Evolutionary conservation across 2,113 vertebrate genomes (phyloP).

Genomic region (Tenrec ecaudatus): DNA sequence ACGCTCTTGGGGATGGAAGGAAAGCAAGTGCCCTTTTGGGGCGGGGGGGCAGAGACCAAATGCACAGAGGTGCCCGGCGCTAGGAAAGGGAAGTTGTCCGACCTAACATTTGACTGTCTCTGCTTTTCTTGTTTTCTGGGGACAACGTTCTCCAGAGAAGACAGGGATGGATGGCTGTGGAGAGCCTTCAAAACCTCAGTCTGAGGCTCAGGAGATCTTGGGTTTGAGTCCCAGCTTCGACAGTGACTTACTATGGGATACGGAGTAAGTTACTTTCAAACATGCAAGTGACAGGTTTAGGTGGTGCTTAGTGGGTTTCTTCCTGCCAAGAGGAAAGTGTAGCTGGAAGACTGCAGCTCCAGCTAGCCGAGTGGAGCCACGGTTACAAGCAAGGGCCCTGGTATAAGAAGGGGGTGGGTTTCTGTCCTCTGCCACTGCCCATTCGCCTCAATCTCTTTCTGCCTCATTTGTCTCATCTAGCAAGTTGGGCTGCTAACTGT

Average conservation of each 20-base stretch:
- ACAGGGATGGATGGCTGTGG: not conserved
- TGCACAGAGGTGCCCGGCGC: not conserved
- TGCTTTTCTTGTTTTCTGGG: not conserved
- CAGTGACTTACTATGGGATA: not conserved
- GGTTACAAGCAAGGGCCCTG: not conserved
- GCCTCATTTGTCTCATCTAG: not conserved
- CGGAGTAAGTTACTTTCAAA: not conserved
- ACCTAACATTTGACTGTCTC: not conserved
- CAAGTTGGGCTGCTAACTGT: not conserved
- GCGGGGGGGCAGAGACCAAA: not conserved
- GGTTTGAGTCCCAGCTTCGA: conserved; percentile 1
- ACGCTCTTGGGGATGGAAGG: not conserved
- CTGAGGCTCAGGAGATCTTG: not conserved
- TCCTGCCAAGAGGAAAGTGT: not conserved
- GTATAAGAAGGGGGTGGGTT: not conserved
- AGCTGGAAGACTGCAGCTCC: not conserved
- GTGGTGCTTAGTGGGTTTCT: not conserved
- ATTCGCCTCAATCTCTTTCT: not conserved
- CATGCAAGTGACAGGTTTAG: not conserved
- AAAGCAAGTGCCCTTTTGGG: not conserved
- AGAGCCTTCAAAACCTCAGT: not conserved
- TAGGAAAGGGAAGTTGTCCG: not conserved
- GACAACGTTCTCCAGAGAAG: conserved; percentile 40
- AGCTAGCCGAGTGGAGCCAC: not conserved
- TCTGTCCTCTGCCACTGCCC: not conserved